phyloP scores from a whole-genome alignment of 2,888 invertebrate species.

The Andricus curvator region DNA sequence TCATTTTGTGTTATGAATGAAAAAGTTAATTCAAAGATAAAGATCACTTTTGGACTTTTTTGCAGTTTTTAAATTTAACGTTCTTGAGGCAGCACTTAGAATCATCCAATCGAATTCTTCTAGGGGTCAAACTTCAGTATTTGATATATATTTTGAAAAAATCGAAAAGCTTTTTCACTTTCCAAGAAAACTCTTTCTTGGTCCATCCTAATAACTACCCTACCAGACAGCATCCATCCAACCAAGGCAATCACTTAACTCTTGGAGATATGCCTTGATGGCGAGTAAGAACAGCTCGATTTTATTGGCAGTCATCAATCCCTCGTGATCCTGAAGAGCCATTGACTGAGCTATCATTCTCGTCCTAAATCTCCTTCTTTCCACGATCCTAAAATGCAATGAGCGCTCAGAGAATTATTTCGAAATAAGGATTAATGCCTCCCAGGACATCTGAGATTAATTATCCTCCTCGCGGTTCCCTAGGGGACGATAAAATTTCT shows the following conservation, averaged over 20 bases:
- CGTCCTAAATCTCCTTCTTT: background rate
- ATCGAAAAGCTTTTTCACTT: too few relatives aligned
- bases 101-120: too few relatives aligned
- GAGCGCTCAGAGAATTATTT: constrained; percentile 19
- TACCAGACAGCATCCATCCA: background rate
- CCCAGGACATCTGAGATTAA: constrained; percentile 29
- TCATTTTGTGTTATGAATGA: too few relatives aligned
- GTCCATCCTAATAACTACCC: too few relatives aligned
- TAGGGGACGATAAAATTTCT: constrained; percentile 5
- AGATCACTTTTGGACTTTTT: too few relatives aligned
- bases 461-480: constrained; percentile 9
- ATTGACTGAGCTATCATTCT: constrained; percentile 27
- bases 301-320: constrained; percentile 38
- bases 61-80: too few relatives aligned
- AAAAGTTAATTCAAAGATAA: too few relatives aligned
- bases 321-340: constrained; percentile 29
- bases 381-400: constrained; percentile 7
- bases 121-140: too few relatives aligned
- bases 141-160: too few relatives aligned
- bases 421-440: constrained; percentile 33
- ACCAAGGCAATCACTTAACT: constrained; percentile 20
- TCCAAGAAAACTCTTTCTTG: too few relatives aligned
- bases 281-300: constrained; percentile 24
- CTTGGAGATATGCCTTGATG: constrained; percentile 21
- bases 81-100: too few relatives aligned